Evolutionary conservation across 2,113 vertebrate species (phyloP).

Genomic region (Corapipo altera): DNA sequence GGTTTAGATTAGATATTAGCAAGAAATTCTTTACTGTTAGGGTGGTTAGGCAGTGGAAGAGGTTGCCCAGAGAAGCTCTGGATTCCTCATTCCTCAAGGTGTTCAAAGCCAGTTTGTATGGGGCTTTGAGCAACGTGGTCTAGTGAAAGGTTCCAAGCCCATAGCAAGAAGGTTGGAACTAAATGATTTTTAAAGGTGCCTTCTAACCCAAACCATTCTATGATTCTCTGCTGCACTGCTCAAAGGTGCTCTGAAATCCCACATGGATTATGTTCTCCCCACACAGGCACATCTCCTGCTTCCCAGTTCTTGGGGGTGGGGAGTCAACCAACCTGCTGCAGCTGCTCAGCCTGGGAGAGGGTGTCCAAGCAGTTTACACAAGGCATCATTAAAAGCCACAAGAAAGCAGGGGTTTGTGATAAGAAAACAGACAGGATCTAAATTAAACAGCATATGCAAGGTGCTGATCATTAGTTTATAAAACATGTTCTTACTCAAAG

Average conservation of each 20-base stretch:
- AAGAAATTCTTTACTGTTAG: background rate
- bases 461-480: background rate
- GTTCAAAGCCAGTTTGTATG: background rate
- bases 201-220: background rate
- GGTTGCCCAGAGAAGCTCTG: background rate
- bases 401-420: background rate
- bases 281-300: background rate
- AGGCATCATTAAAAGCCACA: background rate
- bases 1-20: background rate
- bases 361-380: background rate
- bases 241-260: background rate
- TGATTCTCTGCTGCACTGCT: background rate
- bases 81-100: background rate
- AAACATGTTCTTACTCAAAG: background rate
- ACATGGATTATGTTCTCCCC: background rate
- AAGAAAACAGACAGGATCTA: constrained; percentile 1
- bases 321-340: background rate
- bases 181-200: background rate
- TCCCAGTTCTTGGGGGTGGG: fast-evolving
- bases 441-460: background rate
- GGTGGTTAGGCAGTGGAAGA: background rate
- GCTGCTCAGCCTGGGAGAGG: background rate
- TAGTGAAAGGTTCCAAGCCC: background rate
- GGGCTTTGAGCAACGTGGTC: background rate
- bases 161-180: background rate